phyloP scores from a whole-genome alignment of 2,113 vertebrate genomes.

The Uropsilus gracilis region DNA sequence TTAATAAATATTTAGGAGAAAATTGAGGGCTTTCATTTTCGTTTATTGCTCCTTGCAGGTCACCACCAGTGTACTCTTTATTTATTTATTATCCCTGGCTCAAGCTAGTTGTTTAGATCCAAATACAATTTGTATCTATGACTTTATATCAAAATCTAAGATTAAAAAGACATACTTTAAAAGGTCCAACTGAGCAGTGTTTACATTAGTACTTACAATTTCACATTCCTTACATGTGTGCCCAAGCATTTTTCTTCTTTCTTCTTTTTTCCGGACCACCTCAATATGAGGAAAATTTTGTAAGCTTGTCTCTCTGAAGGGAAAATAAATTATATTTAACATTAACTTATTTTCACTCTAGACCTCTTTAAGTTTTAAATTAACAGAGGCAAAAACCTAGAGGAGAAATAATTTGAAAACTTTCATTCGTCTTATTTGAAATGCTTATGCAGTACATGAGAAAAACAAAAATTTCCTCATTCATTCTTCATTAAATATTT shows the following conservation, averaged over 20 bases:
- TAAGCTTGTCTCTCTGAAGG: slow-evolving; percentile 83
- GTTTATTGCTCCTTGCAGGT: background rate
- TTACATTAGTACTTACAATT: slow-evolving; percentile 88
- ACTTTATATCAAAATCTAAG: slow-evolving; percentile 5
- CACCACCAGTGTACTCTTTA: background rate
- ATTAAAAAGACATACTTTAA: slow-evolving; percentile 8
- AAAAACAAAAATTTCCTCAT: slow-evolving; percentile 43
- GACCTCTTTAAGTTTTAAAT: slow-evolving; percentile 38
- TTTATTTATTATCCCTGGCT: background rate
- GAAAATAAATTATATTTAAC: slow-evolving; percentile 50
- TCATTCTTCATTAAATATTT: slow-evolving; percentile 16
- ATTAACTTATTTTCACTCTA: slow-evolving; percentile 42
- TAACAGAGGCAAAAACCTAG: background rate
- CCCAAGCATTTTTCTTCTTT: slow-evolving; percentile 94
- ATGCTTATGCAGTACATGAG: background rate
- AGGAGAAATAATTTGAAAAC: slow-evolving; percentile 46
- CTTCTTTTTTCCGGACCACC: slow-evolving; percentile 96
- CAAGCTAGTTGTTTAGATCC: background rate
- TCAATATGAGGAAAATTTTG: slow-evolving; percentile 92
- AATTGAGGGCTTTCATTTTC: background rate
- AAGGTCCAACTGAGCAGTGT: background rate
- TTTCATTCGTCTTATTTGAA: slow-evolving; percentile 56
- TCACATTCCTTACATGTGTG: slow-evolving; percentile 98
- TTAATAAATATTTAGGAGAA: slow-evolving; percentile 15
- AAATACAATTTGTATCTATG: background rate